These are phyloP conservation scores for Macquaria ambigua DNA, from an alignment of 2,113 vertebrate genomes.

Conservation along the genomic window DNA sequence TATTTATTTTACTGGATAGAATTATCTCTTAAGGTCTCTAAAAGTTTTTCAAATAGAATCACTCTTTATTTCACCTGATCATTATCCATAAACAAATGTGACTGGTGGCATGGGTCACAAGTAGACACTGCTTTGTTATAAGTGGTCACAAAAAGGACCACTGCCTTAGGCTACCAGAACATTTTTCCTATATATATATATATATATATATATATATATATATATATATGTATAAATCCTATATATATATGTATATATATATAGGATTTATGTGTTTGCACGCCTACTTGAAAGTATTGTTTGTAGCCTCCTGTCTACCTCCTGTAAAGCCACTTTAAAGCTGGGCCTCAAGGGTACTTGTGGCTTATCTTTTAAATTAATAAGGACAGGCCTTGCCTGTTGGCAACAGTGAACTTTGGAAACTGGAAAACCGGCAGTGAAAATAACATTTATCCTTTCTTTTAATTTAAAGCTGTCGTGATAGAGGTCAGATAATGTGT, in stretches of 20 bases:
- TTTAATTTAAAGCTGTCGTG: slow-evolving; percentile 8
- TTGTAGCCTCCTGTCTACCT: not conserved
- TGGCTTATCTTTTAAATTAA: not conserved
- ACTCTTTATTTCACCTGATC: not conserved
- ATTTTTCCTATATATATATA: not conserved
- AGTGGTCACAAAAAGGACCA: not conserved
- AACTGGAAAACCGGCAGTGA: slow-evolving; percentile 1
- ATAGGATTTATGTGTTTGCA: not conserved
- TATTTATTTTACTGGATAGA: not conserved
- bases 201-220: too few species aligned
- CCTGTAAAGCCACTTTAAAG: not conserved
- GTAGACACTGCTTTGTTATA: not conserved
- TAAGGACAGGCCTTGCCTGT: not conserved
- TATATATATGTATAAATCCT: too few species aligned
- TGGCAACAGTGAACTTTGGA: slow-evolving; percentile 1
- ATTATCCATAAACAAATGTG: not conserved
- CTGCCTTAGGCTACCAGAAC: not conserved
- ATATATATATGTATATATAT: not conserved
- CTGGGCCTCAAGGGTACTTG: not conserved
- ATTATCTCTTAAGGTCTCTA: not conserved
- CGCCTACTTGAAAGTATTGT: not conserved
- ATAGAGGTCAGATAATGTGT: not conserved
- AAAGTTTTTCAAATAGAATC: not conserved
- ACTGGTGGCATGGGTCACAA: not conserved
- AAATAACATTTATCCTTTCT: slow-evolving; percentile 22